These are phyloP conservation scores for Andricus quercusramuli DNA, from an alignment of 2,888 invertebrate species.

Conservation along the genomic window DNA sequence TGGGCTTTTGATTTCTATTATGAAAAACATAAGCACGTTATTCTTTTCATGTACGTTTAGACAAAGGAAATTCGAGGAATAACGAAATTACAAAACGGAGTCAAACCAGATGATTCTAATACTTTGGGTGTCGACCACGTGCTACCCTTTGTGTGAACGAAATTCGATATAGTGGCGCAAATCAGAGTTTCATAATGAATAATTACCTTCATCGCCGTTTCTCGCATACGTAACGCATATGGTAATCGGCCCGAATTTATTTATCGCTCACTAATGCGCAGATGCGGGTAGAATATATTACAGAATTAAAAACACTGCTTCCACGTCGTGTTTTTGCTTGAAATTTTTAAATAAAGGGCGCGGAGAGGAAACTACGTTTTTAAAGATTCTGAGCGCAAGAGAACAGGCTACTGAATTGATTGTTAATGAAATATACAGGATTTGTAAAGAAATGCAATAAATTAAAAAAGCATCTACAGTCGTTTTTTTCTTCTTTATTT, in stretches of 20 bases:
- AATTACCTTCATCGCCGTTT: constrained; percentile 26
- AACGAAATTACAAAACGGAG: background rate
- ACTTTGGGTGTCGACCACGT: background rate
- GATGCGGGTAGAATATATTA: background rate
- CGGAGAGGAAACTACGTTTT: background rate
- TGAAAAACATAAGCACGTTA: background rate
- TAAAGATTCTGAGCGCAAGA: background rate
- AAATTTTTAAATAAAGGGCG: background rate
- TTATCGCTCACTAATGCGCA: background rate
- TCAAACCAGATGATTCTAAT: background rate
- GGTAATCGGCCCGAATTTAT: constrained; percentile 8
- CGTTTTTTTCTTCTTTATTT: background rate
- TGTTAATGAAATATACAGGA: background rate
- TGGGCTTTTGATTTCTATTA: constrained; percentile 9
- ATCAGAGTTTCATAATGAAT: constrained; percentile 36
- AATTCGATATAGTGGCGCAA: constrained; percentile 10
- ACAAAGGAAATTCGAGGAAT: constrained; percentile 14
- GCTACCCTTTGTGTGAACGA: constrained; percentile 9
- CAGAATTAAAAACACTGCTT: background rate
- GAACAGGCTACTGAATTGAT: background rate
- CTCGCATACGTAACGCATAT: constrained; percentile 29
- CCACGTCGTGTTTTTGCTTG: background rate
- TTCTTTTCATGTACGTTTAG: background rate
- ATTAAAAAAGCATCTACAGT: background rate
- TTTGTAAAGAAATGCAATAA: background rate